Base-by-base conservation (phyloP, 2,797 vertebrate species). In the Tapera naevia region DNA sequence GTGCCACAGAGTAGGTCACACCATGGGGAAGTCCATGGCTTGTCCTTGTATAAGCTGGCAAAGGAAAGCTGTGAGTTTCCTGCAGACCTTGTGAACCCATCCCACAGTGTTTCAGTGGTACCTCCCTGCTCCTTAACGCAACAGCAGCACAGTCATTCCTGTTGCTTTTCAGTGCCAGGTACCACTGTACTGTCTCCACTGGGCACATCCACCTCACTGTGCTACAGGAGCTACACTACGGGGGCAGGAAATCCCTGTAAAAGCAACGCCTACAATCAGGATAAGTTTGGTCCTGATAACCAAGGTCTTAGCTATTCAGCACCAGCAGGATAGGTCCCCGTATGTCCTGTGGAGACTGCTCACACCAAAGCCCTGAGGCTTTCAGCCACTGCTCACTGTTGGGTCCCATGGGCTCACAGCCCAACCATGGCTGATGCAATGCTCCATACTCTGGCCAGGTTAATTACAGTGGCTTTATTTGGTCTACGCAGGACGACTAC, bases 291-390 rank as follows among this genome's bases (percentile, higher is more conserved):
- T 73, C 25, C 61, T 45, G 21, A 41, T 60, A 50, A 89, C 22
- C 3, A 48, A 48, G 9, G 17, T 70, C n/a, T 45, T 22, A 54
- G 35, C 21, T 74, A n/a, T 33, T 58, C 22, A 64, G 22, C 51
- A 69, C 33, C 30, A 46, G 32, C 51, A 48, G 35, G 12, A 54
- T 30, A 9, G 41, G 33, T 53, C 17, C 30, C 25, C 1, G 0
- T 4, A 27, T 0, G 1, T 8, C 43, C 58, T 58, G 5, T 7
- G 9, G 25, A 50, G 37, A 28, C 17, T n/a, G 5, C 37, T 5
- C 32, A 43, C 28, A 50, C 33, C 30, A 57, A 73, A 82, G 67
- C 45, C 24, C 18, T 9, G 17, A 80, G 15, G 27, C 33, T 50
- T 23, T 64, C 22, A 57, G 65, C 46, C 48, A 33, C 30, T 22